Conservation (phyloP, 64 coral and sea anemone species). For the Acropora yongei region DNA sequence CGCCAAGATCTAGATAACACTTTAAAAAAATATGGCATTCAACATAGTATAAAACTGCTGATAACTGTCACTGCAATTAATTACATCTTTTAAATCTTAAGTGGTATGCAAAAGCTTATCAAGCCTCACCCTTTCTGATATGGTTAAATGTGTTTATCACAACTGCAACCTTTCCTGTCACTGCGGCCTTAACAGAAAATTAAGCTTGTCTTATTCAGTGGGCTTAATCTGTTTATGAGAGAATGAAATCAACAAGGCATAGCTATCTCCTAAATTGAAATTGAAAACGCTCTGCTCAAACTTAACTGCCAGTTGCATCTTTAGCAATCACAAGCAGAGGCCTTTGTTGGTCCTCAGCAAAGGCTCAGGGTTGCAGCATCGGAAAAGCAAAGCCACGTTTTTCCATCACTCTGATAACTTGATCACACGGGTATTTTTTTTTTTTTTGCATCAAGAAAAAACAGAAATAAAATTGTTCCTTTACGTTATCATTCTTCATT, state of each 20-base stretch:
- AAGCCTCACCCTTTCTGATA: not conserved
- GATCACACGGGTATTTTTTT: no score
- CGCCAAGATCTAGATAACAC: not conserved
- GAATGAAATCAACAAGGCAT: not conserved
- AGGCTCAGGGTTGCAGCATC: no score
- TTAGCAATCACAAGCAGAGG: no score
- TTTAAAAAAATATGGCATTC: not conserved
- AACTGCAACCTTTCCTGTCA: not conserved
- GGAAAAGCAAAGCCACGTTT: no score
- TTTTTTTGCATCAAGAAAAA: no score
- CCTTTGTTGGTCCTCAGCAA: no score
- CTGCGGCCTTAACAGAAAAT: not conserved
- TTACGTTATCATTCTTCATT: not conserved
- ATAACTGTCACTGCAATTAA: conserved; percentile 32
- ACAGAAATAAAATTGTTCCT: not conserved
- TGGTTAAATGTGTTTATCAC: conserved; percentile 49
- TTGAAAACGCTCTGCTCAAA: not conserved
- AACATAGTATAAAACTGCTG: conserved; percentile 24
- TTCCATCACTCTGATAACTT: no score
- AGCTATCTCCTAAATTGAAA: not conserved
- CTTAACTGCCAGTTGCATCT: no score
- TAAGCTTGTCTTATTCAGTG: not conserved
- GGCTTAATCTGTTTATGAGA: conserved; percentile 28
- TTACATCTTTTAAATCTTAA: conserved; percentile 45
- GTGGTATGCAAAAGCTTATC: conserved; percentile 19